phyloP scores from a whole-genome alignment of 1,140 invertebrate genomes.

The Lycorma delicatula region DNA sequence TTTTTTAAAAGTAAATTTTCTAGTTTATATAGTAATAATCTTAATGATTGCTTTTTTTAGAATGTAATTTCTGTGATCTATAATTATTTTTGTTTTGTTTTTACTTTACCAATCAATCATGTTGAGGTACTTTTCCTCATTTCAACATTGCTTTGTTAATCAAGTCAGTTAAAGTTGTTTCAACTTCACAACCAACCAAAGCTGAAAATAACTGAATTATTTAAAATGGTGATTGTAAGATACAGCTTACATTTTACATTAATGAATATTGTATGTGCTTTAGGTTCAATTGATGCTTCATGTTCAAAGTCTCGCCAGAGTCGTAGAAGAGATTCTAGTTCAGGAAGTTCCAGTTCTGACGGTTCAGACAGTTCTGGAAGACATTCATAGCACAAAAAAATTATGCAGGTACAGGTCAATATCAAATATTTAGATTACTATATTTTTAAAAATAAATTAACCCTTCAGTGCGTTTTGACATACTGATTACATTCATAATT shows the following conservation, averaged over 20 bases:
- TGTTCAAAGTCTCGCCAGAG: slow-evolving; percentile 10
- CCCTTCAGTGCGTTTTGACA: background rate
- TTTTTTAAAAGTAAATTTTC: no score
- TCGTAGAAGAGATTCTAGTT: slow-evolving; percentile 4
- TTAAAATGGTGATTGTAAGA: background rate
- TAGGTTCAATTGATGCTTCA: slow-evolving; percentile 8
- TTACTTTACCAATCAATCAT: no score
- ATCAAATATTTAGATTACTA: background rate
- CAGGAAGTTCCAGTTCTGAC: slow-evolving; percentile 12
- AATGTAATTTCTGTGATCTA: no score
- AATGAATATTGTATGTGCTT: background rate
- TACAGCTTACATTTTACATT: background rate
- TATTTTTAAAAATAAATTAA: background rate
- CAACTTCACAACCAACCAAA: background rate
- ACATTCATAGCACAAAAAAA: slow-evolving; percentile 16
- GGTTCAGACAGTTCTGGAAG: slow-evolving; percentile 13
- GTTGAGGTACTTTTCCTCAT: background rate
- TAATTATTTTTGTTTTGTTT: no score
- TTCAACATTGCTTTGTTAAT: background rate
- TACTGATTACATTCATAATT: background rate
- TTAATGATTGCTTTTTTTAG: no score
- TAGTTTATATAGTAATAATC: no score
- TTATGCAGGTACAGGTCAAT: slow-evolving; percentile 10
- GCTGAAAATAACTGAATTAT: background rate
- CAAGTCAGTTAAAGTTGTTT: background rate